Evolutionary conservation across 2,888 invertebrate species (phyloP), one percentile per base, ranked within the genome.

Genomic region (Caenorhabditis sulstoni): DNA sequence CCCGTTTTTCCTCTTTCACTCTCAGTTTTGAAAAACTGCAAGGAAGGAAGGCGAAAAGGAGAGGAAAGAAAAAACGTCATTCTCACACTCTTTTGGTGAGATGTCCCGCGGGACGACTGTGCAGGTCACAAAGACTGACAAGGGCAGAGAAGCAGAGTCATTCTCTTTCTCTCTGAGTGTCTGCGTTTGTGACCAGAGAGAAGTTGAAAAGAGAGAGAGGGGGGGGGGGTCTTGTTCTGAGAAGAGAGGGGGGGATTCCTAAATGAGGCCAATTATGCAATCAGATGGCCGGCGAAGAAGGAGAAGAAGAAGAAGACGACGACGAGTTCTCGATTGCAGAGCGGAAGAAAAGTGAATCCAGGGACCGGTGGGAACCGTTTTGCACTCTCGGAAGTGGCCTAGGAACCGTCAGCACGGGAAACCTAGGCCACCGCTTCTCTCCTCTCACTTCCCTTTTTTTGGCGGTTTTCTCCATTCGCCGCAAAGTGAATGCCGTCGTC

Each of bases 251-350:
- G 11, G 49, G 29, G 7, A 7, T 5, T 23, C 3, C 18, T 58
- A 66, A 70, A 78, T 78, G 66, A 78, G 61, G 53, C 57, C 74
- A 74, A 65, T 74, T 74, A 74, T 58, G 65, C 37, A 74, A 74
- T 74, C 74, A 74, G 57, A 39, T 53, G 61, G 18, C 14, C 20
- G 12, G 20, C 1, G 16, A 47, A 12, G 37, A 49, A 58, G 50
- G 16, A 22, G 23, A 35, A 59, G 16, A 18, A 14, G 47, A n/a
- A 22, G 35, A 14, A 57, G 14, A 39, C 11, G 49, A 16, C 16
- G 20, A 41, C 3, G 55, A 29, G 22, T 12, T 29, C 4, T 45
- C 44, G 16, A 29, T 29, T 29, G 16, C 22, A 39, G n/a, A 22
- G 41, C 37, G 16, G 47, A 20, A 3, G 37, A 37, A 39, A 14